phyloP scores from a whole-genome alignment of 2,888 invertebrate species.

The Aproaerema taeniolella region DNA sequence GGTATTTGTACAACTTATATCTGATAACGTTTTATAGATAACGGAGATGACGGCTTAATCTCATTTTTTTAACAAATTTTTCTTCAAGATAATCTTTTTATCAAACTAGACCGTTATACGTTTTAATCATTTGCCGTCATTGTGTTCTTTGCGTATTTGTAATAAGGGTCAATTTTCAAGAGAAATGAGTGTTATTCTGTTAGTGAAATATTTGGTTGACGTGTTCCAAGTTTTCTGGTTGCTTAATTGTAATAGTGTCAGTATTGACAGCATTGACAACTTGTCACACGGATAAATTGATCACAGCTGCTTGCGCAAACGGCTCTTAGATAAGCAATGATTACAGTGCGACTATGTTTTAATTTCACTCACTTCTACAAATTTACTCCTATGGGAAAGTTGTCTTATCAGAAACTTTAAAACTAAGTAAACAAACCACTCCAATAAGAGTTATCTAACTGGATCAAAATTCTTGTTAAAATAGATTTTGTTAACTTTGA shows the following conservation, averaged over 20 bases:
- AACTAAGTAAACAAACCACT: background rate
- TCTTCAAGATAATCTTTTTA: conserved; percentile 46
- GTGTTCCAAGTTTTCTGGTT: conserved; percentile 60
- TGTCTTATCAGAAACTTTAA: conserved; percentile 33
- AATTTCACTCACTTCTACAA: conserved; percentile 41
- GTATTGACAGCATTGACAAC: conserved; percentile 64
- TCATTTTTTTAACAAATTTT: conserved; percentile 69
- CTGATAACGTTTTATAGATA: conserved; percentile 62
- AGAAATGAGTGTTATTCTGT: conserved; percentile 24
- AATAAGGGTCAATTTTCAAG: no score
- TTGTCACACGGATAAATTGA: conserved; percentile 73
- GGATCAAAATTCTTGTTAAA: conserved; percentile 1
- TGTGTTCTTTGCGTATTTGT: no score
- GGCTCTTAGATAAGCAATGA: conserved; percentile 63
- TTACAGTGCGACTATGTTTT: conserved; percentile 63
- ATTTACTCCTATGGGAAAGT: conserved; percentile 48
- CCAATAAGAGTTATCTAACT: conserved; percentile 13
- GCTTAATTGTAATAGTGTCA: conserved; percentile 74
- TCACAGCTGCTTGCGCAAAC: conserved; percentile 71
- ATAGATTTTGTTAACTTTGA: background rate
- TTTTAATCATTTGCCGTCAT: conserved; percentile 13
- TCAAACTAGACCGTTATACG: conserved; percentile 18
- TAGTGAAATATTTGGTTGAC: conserved; percentile 44
- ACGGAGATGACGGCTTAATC: conserved; percentile 73
- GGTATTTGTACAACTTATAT: conserved; percentile 52